A percentile compares a stretch with the other conserved stretches of the same genome.
These are phyloP conservation scores for Lepidostoma basale DNA, from an alignment of 1,140 invertebrate species.

Conservation along the genomic window DNA sequence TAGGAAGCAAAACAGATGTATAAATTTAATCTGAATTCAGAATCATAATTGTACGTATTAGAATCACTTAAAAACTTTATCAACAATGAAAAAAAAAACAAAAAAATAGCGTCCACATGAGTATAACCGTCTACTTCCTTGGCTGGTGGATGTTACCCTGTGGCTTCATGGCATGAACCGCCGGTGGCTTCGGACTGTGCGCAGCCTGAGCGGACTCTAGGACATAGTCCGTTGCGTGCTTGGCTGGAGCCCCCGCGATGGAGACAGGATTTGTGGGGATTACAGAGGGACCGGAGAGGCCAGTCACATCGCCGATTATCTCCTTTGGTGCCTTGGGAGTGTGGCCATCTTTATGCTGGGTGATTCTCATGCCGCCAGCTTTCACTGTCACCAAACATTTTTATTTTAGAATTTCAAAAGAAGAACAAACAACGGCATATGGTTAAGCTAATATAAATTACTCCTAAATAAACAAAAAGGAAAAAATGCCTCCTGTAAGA, in stretches of 20 bases:
- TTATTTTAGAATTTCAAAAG: conserved; percentile 3
- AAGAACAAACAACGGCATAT: background rate
- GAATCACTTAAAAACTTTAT: too few relatives aligned
- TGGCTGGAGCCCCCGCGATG: conserved; percentile 78
- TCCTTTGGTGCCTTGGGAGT: conserved; percentile 67
- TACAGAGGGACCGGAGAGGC: conserved; percentile 57
- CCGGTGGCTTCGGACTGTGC: conserved; percentile 77
- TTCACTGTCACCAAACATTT: conserved; percentile 71
- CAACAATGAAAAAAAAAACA: background rate
- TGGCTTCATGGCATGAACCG: conserved; percentile 63
- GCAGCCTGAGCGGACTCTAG: conserved; percentile 79
- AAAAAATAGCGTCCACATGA: background rate
- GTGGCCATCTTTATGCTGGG: conserved; percentile 79
- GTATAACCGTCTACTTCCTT: conserved; percentile 67
- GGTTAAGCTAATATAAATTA: background rate
- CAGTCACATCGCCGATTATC: conserved; percentile 54
- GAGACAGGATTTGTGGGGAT: conserved; percentile 76
- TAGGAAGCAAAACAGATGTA: too few relatives aligned
- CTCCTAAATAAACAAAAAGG: background rate
- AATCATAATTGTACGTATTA: too few relatives aligned
- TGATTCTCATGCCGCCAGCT: conserved; percentile 90
- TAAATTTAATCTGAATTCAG: too few relatives aligned
- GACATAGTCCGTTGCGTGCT: conserved; percentile 87
- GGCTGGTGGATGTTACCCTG: conserved; percentile 76
- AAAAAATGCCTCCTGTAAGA: background rate